phyloP scores from a whole-genome alignment of 2,888 invertebrate genomes.

The Scaptomyza caliginosa region DNA sequence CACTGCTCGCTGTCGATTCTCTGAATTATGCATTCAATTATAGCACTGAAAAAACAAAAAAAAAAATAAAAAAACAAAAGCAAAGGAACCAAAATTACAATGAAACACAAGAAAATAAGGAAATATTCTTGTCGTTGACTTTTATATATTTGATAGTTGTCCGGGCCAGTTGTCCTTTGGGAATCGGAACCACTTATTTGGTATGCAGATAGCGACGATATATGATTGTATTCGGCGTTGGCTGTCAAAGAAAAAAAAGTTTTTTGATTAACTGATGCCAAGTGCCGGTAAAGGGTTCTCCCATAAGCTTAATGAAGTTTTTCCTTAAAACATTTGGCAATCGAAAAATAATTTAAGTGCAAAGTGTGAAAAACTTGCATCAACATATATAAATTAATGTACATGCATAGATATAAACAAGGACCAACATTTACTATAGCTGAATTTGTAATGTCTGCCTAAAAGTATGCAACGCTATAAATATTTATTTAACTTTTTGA shows the following conservation, averaged over 20 bases:
- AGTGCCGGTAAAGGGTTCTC: constrained; percentile 16
- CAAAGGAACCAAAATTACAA: background rate
- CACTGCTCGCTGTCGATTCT: constrained; percentile 5
- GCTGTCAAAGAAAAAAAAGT: constrained; percentile 13
- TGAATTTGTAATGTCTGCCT: background rate
- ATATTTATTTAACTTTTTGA: background rate
- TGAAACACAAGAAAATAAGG: background rate
- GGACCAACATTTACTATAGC: no score
- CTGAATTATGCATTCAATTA: constrained; percentile 69
- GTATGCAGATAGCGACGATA: constrained; percentile 40
- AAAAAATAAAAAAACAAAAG: constrained; percentile 3
- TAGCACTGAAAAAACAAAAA: background rate
- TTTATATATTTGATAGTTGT: constrained; percentile 14
- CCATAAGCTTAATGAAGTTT: constrained; percentile 26
- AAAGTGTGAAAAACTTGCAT: no score
- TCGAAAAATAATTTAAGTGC: constrained; percentile 14
- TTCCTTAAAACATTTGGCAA: background rate
- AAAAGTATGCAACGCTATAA: background rate
- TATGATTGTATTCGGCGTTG: constrained; percentile 47
- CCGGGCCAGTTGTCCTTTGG: constrained; percentile 20
- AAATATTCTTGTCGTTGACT: constrained; percentile 20
- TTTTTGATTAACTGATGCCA: constrained; percentile 32
- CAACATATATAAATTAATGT: no score
- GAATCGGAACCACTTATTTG: constrained; percentile 27
- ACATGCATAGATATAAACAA: no score